Conservation (phyloP, 2,113 vertebrate species). For the Notarius quadriscutis region DNA sequence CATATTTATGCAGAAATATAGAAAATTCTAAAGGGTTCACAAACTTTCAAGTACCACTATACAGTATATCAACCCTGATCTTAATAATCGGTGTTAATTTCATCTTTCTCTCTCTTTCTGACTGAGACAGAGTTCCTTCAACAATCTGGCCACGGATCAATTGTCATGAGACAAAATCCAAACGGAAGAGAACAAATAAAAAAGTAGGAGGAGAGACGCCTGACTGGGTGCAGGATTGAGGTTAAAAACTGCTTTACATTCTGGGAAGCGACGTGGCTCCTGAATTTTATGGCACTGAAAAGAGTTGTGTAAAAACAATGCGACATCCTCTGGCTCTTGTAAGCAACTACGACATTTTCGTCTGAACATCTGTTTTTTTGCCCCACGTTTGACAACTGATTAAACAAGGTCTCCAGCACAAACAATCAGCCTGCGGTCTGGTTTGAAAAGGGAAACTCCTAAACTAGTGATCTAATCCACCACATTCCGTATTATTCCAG, state of each 20-base stretch:
- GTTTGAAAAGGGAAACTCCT: not conserved
- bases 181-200: conserved; percentile 6
- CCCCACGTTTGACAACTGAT: conserved; percentile 25
- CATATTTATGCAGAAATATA: too few species aligned
- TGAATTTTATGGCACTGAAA: conserved; percentile 30
- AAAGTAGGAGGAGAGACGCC: not conserved
- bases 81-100: not conserved
- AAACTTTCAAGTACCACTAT: too few species aligned
- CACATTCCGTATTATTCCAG: not conserved
- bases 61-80: not conserved
- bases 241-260: conserved; percentile 5
- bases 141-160: not conserved
- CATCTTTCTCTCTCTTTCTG: not conserved
- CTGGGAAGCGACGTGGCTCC: conserved; percentile 9
- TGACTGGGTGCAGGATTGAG: not conserved
- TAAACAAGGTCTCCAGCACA: conserved; percentile 28
- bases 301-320: conserved; percentile 27
- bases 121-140: not conserved
- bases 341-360: not conserved
- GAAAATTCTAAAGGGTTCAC: too few species aligned
- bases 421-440: conserved; percentile 40
- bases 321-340: conserved; percentile 7
- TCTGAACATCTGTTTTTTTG: conserved; percentile 41
- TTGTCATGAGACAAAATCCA: not conserved
- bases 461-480: conserved; percentile 8